Percentiles rank a stretch among this genome's conserved stretches.
These are phyloP conservation scores for Malurus alboscapulatus DNA, from an alignment of 2,113 vertebrate genomes.

Conservation along the genomic window DNA sequence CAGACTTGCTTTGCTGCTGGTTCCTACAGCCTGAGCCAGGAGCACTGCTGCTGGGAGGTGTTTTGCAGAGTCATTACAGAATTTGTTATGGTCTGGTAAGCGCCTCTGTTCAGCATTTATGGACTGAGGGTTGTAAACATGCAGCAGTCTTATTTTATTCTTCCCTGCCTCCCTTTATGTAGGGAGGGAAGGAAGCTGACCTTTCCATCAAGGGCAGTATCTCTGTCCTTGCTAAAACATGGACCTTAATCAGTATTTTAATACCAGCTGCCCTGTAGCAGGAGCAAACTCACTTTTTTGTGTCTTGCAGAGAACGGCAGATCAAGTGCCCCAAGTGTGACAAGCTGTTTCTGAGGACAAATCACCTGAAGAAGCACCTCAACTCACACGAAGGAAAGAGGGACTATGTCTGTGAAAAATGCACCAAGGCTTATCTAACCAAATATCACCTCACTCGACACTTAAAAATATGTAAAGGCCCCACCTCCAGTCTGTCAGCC, in stretches of 20 bases:
- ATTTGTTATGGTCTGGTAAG: neutral
- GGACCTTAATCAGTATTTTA: neutral
- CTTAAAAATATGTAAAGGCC: constrained; percentile 97
- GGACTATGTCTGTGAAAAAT: constrained; percentile 97
- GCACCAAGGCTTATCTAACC: constrained; percentile 95
- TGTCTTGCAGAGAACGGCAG: constrained; percentile 83
- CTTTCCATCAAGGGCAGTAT: neutral
- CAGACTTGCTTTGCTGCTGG: neutral
- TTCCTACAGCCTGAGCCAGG: neutral
- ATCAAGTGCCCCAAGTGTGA: constrained; percentile 96
- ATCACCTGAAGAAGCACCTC: constrained; percentile 96
- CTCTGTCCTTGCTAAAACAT: neutral
- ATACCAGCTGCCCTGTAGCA: neutral
- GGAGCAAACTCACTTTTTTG: neutral
- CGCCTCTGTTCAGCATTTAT: neutral
- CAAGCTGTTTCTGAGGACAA: constrained; percentile 93
- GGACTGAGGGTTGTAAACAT: neutral
- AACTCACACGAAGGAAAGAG: constrained; percentile 95
- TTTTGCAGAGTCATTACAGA: neutral
- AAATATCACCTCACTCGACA: constrained; percentile 98
- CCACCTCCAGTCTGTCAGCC: constrained; percentile 76
- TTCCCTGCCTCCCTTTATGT: fast-evolving
- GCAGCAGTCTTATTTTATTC: neutral
- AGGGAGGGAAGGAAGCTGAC: neutral
- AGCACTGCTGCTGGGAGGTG: neutral